Evolutionary conservation across 2,797 vertebrate genomes (phyloP).

Genomic region (Tadarida brasiliensis): DNA sequence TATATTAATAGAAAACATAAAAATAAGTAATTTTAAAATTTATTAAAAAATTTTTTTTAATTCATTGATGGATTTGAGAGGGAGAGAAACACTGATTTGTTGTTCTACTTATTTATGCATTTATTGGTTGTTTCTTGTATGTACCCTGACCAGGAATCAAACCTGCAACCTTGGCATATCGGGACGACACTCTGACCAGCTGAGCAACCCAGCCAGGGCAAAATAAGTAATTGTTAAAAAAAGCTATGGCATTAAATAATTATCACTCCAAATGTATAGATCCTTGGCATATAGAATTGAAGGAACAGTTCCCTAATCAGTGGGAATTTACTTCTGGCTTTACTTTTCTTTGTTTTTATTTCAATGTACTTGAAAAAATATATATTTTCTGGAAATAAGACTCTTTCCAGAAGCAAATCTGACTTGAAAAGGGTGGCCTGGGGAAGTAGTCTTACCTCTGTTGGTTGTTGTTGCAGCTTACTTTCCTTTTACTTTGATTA

Average conservation of each 20-base stretch:
- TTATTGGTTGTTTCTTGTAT: neutral
- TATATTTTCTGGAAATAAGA: neutral
- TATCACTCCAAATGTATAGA: neutral
- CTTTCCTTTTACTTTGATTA: neutral
- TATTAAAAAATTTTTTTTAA: neutral
- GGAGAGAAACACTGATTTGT: neutral
- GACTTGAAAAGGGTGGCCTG: neutral
- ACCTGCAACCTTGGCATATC: neutral
- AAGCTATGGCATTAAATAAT: neutral
- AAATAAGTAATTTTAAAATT: neutral
- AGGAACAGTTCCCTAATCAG: neutral
- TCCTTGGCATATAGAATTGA: neutral
- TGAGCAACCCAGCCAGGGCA: neutral
- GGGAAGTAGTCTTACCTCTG: neutral
- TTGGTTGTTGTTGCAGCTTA: neutral
- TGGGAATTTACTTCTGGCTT: conserved; percentile 24
- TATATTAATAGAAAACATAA: neutral
- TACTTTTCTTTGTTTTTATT: neutral
- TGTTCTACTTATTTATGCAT: neutral
- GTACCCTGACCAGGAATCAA: neutral
- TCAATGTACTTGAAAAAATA: neutral
- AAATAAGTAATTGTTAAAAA: neutral
- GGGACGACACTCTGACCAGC: neutral
- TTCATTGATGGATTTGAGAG: neutral
- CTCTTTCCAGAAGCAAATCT: neutral